A percentile compares a stretch with the other conserved stretches of the same genome.
phyloP scores from a whole-genome alignment of 2,113 vertebrate species.

The Paradoxurus hermaphroditus region DNA sequence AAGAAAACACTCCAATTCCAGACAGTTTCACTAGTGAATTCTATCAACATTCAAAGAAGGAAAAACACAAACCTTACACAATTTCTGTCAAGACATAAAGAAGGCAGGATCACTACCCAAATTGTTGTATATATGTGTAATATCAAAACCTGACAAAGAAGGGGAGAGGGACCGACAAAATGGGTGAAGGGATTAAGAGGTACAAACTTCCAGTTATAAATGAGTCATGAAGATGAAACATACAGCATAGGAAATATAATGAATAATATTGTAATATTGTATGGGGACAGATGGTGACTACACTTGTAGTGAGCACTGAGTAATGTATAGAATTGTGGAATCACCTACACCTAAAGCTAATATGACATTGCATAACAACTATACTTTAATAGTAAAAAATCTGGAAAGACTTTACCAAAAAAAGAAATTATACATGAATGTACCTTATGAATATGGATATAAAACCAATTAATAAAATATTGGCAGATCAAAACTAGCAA shows the following conservation, averaged over 20 bases:
- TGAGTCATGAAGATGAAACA: too few species aligned
- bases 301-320: too few species aligned
- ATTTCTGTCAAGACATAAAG: not conserved
- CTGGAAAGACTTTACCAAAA: not conserved
- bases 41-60: not conserved
- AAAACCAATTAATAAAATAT: not conserved
- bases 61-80: not conserved
- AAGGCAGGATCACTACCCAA: not conserved
- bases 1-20: not conserved
- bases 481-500: not conserved
- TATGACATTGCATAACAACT: too few species aligned
- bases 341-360: too few species aligned
- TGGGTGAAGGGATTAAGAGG: too few species aligned
- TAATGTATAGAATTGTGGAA: too few species aligned
- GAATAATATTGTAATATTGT: too few species aligned
- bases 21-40: not conserved
- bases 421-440: not conserved
- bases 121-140: not conserved
- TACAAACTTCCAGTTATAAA: too few species aligned
- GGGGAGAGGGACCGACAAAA: too few species aligned
- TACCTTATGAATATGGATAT: not conserved
- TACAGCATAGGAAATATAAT: too few species aligned
- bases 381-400: too few species aligned
- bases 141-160: not conserved
- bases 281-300: too few species aligned